Evolutionary conservation across 2,113 vertebrate species (phyloP).

Genomic region (Dendropsophus ebraccatus): DNA sequence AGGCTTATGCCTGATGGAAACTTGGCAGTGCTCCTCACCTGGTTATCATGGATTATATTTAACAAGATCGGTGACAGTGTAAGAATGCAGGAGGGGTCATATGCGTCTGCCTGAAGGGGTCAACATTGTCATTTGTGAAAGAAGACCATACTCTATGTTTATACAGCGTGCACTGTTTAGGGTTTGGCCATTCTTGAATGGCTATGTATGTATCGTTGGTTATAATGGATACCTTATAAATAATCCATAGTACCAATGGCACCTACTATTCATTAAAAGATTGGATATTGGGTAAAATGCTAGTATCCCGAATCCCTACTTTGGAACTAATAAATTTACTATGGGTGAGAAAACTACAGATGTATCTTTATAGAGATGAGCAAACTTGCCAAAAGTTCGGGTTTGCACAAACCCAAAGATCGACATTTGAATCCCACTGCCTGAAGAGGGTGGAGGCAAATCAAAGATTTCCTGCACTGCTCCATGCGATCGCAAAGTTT

Average conservation of each 20-base stretch:
- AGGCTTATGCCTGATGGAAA: slow-evolving; percentile 14
- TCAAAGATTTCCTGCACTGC: too few species aligned
- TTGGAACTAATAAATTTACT: background rate
- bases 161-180: background rate
- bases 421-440: too few species aligned
- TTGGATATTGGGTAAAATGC: background rate
- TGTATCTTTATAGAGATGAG: too few species aligned
- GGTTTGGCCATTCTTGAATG: background rate
- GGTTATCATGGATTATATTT: slow-evolving; percentile 54
- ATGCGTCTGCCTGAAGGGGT: background rate
- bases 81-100: background rate
- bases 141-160: too few species aligned
- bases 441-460: too few species aligned
- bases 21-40: slow-evolving; percentile 27
- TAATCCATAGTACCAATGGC: too few species aligned
- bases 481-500: too few species aligned
- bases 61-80: slow-evolving; percentile 12
- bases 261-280: background rate
- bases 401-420: too few species aligned
- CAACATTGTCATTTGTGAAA: background rate
- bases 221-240: background rate
- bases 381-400: too few species aligned
- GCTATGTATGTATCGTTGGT: background rate
- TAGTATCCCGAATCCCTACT: background rate
- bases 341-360: background rate